Evolutionary conservation across 2,113 vertebrate species (phyloP), one percentile per base, ranked within the genome.

Genomic region (Oreochromis tanganicae): DNA sequence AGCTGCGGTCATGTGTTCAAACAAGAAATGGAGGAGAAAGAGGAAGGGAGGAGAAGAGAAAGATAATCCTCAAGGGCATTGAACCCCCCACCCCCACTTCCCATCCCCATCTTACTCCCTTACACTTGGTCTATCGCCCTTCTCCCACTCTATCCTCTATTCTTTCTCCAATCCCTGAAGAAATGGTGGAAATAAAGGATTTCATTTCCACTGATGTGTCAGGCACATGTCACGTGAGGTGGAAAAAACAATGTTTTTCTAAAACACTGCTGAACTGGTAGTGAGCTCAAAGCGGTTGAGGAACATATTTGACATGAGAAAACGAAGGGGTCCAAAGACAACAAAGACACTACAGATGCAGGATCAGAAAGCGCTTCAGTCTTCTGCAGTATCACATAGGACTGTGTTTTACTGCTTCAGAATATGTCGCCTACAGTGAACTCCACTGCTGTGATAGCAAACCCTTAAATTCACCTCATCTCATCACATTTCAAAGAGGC

Each of bases 21-120:
- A 85, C 79, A 73, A 81, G 86, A 91, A 66, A 83, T 57, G 10
- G 48, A 81, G 52, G 80, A 50, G 38, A 80, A 80, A 55, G 82
- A 92, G 73, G 75, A 89, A 83, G 63, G 36, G 55, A 43, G 38
- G 61, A 82, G 83, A 87, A 86, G 80, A 83, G 75, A 85, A 87
- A 90, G 85, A 91, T 94, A 92, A 96, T 95, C 92, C 94, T 87
- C 80, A 52, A 81, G 88, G 81, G 91, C 89, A 92, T 87, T 92
- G 85, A 83, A 83, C 87, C 86, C 87, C 82, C n/a, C 27, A 19
- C 52, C 56, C 82, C 54, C 24, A 11, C 43, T 57, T 54, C 84
- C 73, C 73, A 78, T 52, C 46, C 19, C 34, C 54, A 55, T 90
- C 81, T 81, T 84, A 82, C 63, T 68, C 83, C 68, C 55, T 81